These are phyloP conservation scores for Leontopithecus rosalia DNA, from an alignment of 2,797 vertebrate genomes.

Conservation along the genomic window DNA sequence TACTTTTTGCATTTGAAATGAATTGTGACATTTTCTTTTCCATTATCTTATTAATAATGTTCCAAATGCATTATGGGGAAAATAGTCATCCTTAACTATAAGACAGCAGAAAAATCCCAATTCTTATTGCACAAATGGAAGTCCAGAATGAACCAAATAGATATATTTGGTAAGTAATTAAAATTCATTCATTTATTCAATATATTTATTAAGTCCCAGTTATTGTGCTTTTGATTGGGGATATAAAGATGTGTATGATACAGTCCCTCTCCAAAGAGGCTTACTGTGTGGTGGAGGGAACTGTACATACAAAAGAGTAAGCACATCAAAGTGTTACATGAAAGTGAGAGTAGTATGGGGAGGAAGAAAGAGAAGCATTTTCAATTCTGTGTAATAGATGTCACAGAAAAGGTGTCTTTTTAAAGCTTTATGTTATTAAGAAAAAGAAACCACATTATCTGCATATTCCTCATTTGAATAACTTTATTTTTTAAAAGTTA, in stretches of 20 bases:
- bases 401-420: not conserved
- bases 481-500: not conserved
- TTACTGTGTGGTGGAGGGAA: not conserved
- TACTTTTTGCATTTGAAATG: slow-evolving; percentile 63
- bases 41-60: slow-evolving; percentile 64
- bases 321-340: not conserved
- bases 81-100: slow-evolving; percentile 40
- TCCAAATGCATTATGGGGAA: slow-evolving; percentile 52
- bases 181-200: slow-evolving; percentile 40
- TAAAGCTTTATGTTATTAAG: not conserved
- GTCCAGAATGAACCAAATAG: slow-evolving; percentile 33
- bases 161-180: slow-evolving; percentile 34
- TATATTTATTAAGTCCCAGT: slow-evolving; percentile 10
- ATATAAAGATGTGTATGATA: not conserved
- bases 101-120: slow-evolving; percentile 48
- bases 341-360: not conserved
- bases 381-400: not conserved
- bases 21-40: slow-evolving; percentile 61
- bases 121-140: slow-evolving; percentile 43
- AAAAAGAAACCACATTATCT: slow-evolving; percentile 4
- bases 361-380: not conserved
- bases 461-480: not conserved
- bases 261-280: not conserved
- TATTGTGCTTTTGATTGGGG: not conserved
- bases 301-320: not conserved